phyloP scores from a whole-genome alignment of 2,113 vertebrate species.

The Copsychus sechellarum region DNA sequence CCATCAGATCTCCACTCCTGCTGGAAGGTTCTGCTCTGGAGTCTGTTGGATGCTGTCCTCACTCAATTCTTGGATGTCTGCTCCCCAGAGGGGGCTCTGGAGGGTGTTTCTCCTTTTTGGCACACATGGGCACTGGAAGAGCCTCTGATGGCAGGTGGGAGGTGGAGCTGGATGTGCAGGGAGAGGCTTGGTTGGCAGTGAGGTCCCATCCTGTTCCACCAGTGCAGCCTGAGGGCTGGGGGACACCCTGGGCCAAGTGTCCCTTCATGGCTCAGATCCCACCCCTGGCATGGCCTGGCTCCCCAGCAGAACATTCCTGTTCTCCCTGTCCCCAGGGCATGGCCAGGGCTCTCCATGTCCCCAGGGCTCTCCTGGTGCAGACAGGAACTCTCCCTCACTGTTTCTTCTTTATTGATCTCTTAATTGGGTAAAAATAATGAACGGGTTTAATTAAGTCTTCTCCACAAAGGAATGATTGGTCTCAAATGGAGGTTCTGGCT shows the following conservation, averaged over 20 bases:
- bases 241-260: background rate
- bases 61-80: background rate
- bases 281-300: fast-evolving
- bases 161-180: background rate
- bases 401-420: background rate
- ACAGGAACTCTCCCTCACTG: background rate
- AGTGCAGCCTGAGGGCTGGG: fast-evolving
- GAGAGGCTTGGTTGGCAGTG: background rate
- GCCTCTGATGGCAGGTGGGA: background rate
- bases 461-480: background rate
- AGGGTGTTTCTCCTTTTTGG: background rate
- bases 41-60: background rate
- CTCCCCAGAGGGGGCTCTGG: background rate
- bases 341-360: background rate
- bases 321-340: fast-evolving
- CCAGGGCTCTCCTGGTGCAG: too few species aligned
- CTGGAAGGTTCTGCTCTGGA: background rate
- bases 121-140: fast-evolving
- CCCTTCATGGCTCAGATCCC: background rate
- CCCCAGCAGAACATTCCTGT: background rate
- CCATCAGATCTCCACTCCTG: background rate
- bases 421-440: background rate
- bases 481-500: background rate
- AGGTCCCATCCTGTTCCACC: background rate
- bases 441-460: background rate